Base-by-base conservation (phyloP, 1,140 invertebrate species). In the Solen grandis region DNA sequence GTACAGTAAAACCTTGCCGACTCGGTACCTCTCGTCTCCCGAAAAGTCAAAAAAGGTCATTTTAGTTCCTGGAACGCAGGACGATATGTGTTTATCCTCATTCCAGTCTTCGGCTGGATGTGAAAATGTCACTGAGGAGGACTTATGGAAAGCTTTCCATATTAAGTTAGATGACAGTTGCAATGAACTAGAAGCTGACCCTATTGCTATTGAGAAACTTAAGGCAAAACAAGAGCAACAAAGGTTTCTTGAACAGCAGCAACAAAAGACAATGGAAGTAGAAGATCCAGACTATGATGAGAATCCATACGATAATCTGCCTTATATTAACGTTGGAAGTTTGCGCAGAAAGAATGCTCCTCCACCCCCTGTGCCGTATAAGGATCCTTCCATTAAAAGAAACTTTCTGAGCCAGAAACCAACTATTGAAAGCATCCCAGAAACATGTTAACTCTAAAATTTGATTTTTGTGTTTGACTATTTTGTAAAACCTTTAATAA, bases 111-210 rank as follows among this genome's bases (percentile, higher is more conserved):
- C 83, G 68, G 22, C 73, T 68, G 73, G 63, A 50, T 78, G 62
- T 69, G 46, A 79, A 83, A 84, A 83, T 84, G 72, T 86, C 25
- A 83, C 80, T 16, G 85, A 86, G 54, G 81, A 86, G 27, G 85
- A 81, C n/a, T 52, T 86, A 13, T 86, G 85, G 85, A 83, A 86
- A 52, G 75, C 81, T 22, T 80, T 80, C 65, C 68, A 72, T 55
- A 80, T 80, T 65, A 80, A 80, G n/a, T 29, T 60, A 60, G 57
- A 60, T 16, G 14, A n/a, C 29, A 27, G 29, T 25, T 14, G 14
- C 19, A 60, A 60, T n/a, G 16, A 29, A 14, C 29, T 27, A 5
- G 16, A 60, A 14, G 19, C 8, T 19, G 8, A 8, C 41, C 41
- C 41, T 46, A 19, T 46, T 8, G 41, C 8, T 10, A 46, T 10